Base-by-base conservation (phyloP, 2,888 invertebrate species). In the Meganola albula region DNA sequence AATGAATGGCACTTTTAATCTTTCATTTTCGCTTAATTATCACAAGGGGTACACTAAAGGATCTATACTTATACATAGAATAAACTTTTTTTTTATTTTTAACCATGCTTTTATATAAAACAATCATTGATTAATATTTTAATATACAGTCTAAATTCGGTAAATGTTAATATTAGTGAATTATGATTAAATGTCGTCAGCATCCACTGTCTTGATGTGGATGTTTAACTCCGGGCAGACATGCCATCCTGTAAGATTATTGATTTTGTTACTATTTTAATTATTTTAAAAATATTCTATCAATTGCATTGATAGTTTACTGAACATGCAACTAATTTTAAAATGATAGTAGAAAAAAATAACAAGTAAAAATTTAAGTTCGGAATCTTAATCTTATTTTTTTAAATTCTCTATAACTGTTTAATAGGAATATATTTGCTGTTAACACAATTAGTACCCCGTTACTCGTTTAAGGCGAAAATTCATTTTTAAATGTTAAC, bases 171-270 rank as follows among this genome's bases (percentile, higher is more conserved):
- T 46, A 39, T 38, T 40, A 37, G 39, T 48, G 36, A 34, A 34
- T 30, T 1, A 35, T 34, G 21, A 40, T 37, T 33, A n/a, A n/a
- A 29, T 40, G 43, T 49, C 35, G 31, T 49, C 46, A 21, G 36
- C 52, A 58, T 57, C 66, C 70, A 65, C 56, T 38, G 62, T 48
- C 63, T 49, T 34, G 41, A 13, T 41, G 63, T 62, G 63, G 60
- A 65, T 44, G 65, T 63, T 63, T 77, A 83, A 53, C 66, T 54
- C 49, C 65, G 64, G 42, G 65, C 60, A 37, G 82, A 79, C 78
- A 83, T 72, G 58, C 83, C 83, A 29, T 82, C 83, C 83, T 83
- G 83, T 70, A 83, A 83, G 60, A 41, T 53, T 49, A 55, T 51
- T 20, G 20, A n/a, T n/a, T 20, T 3, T 40, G 32, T 22, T 46